A percentile compares a stretch with the other conserved stretches of the same genome.
Conservation (phyloP, 2,888 invertebrate genomes). For the Herminia tarsipennalis region DNA sequence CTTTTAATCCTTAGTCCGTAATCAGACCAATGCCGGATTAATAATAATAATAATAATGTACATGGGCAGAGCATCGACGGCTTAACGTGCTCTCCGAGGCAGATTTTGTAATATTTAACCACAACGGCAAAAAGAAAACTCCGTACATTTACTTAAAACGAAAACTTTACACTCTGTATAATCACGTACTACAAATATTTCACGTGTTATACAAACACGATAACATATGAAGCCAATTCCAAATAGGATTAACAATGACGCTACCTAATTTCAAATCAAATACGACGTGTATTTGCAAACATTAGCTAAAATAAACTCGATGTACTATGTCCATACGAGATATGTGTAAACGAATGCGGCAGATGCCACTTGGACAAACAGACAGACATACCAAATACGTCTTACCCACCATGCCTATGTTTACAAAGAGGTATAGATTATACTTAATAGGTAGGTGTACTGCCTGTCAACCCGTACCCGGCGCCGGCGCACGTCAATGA, state of each 20-base stretch:
- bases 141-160: not conserved
- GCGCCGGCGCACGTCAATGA: constrained; percentile 52
- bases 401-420: no score
- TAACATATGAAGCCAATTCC: constrained; percentile 19
- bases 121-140: no score
- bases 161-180: not conserved
- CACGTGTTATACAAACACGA: constrained; percentile 14
- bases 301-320: constrained; percentile 33
- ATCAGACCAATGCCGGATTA: no score
- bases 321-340: constrained; percentile 29
- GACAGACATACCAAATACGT: constrained; percentile 47
- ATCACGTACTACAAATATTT: constrained; percentile 11
- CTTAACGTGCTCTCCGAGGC: no score
- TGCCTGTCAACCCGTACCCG: constrained; percentile 20
- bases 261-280: constrained; percentile 39
- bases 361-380: constrained; percentile 62
- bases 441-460: constrained; percentile 9
- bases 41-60: no score
- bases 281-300: constrained; percentile 35
- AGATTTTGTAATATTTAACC: no score
- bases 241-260: constrained; percentile 35
- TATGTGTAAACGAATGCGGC: constrained; percentile 51
- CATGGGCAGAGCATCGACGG: no score
- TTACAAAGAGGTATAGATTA: constrained; percentile 6
- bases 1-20: not conserved